Evolutionary conservation across 2,113 vertebrate genomes (phyloP).

Genomic region (Rhadina sibilatrix): DNA sequence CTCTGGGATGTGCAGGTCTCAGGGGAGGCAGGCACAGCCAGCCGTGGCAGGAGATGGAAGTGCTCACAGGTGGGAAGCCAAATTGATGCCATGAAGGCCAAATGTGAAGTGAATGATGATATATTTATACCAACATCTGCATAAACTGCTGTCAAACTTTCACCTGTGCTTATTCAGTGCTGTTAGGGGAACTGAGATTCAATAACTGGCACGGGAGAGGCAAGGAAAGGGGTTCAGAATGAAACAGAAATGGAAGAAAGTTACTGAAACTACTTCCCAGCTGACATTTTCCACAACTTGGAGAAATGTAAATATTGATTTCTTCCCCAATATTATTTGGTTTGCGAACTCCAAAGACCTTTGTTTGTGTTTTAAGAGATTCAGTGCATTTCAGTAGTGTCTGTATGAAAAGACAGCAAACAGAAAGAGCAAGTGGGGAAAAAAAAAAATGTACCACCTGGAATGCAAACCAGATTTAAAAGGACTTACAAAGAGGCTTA

Average conservation of each 20-base stretch:
- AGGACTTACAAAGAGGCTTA: not conserved
- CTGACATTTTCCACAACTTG: not conserved
- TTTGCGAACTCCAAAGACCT: not conserved
- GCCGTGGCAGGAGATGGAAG: rapidly evolving
- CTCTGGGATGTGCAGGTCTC: not conserved
- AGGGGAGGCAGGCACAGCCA: not conserved
- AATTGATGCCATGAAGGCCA: not conserved
- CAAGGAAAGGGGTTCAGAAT: not conserved
- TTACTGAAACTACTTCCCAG: not conserved
- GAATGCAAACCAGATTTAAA: not conserved
- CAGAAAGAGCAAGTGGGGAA: not conserved
- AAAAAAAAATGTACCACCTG: not conserved
- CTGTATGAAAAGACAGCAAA: not conserved
- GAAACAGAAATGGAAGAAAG: not conserved
- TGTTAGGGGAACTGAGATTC: not conserved
- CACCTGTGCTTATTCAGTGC: not conserved
- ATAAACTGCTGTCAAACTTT: not conserved
- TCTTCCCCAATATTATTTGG: not conserved
- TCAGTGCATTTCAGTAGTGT: not conserved
- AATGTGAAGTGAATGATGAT: too few species aligned
- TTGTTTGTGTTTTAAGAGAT: not conserved
- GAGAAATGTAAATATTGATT: not conserved
- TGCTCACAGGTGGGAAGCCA: not conserved
- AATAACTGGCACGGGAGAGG: rapidly evolving
- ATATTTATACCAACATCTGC: not conserved